Evolutionary conservation across 2,113 vertebrate genomes (phyloP).

Genomic region (Hemiscyllium ocellatum): DNA sequence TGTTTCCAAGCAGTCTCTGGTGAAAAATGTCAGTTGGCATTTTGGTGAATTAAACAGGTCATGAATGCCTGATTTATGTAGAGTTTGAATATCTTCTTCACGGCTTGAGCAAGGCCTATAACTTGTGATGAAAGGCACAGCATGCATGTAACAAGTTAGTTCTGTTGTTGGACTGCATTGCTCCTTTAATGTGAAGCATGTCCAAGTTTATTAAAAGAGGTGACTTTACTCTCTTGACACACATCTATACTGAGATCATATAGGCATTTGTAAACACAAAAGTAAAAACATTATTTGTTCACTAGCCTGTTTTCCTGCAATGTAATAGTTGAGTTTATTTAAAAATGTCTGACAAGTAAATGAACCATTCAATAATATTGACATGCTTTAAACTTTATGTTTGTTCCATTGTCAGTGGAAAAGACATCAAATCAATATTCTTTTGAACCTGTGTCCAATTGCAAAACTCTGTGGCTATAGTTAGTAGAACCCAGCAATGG

Average conservation of each 20-base stretch:
- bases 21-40: not conserved
- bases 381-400: not conserved
- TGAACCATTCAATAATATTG: not conserved
- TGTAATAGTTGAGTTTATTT: not conserved
- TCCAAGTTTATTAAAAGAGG: not conserved
- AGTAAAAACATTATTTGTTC: not conserved
- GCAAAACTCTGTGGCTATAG: not conserved
- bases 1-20: not conserved
- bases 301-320: not conserved
- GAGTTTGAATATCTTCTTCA: not conserved
- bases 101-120: not conserved
- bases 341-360: slow-evolving; percentile 22
- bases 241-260: not conserved
- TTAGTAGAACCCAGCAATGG: not conserved
- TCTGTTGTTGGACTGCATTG: not conserved
- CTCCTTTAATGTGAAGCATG: not conserved
- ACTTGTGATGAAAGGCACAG: not conserved
- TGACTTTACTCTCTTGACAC: not conserved
- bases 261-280: not conserved
- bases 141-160: not conserved
- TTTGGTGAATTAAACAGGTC: not conserved
- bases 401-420: not conserved
- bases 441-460: not conserved
- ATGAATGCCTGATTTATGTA: not conserved
- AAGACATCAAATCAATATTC: not conserved